Percentiles rank a stretch among this genome's conserved stretches.
Evolutionary conservation across 2,797 vertebrate species (phyloP).

Genomic region (Graptemys geographica): DNA sequence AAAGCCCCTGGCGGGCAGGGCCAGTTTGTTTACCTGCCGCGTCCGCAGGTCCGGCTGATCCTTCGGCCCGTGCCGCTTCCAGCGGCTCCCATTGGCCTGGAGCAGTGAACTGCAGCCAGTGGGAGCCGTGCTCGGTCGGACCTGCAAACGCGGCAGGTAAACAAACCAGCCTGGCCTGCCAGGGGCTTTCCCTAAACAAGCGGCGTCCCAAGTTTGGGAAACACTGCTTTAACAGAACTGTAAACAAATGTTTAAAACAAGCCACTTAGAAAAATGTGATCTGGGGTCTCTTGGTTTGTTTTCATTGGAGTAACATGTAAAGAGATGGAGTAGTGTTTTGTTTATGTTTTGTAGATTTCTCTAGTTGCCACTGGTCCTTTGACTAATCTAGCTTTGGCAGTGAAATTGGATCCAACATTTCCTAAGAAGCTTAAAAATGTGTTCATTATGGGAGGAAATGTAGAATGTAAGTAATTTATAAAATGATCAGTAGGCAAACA

Average conservation of each 20-base stretch:
- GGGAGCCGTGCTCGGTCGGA: too few species aligned
- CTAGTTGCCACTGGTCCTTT: constrained; percentile 85
- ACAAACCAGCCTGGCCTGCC: too few species aligned
- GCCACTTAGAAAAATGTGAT: background rate
- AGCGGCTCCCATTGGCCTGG: too few species aligned
- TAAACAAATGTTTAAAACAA: background rate
- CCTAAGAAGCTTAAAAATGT: constrained; percentile 81
- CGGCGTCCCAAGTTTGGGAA: too few species aligned
- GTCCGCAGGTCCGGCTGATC: too few species aligned
- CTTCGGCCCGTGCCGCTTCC: too few species aligned
- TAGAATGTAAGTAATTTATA: constrained; percentile 78
- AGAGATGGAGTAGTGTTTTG: background rate
- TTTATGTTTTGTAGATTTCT: constrained; percentile 74
- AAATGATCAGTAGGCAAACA: background rate
- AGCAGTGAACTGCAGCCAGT: too few species aligned
- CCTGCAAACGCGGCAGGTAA: too few species aligned
- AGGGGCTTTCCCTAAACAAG: too few species aligned
- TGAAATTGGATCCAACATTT: constrained; percentile 83
- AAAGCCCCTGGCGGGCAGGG: too few species aligned
- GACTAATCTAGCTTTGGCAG: constrained; percentile 86
- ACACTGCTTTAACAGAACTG: background rate
- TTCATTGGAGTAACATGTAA: background rate
- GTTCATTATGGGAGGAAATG: constrained; percentile 87
- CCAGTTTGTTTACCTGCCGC: too few species aligned
- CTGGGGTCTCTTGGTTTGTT: background rate